Evolutionary conservation across 2,113 vertebrate species (phyloP), one percentile per base, ranked within the genome.

Genomic region (Cyanistes caeruleus): DNA sequence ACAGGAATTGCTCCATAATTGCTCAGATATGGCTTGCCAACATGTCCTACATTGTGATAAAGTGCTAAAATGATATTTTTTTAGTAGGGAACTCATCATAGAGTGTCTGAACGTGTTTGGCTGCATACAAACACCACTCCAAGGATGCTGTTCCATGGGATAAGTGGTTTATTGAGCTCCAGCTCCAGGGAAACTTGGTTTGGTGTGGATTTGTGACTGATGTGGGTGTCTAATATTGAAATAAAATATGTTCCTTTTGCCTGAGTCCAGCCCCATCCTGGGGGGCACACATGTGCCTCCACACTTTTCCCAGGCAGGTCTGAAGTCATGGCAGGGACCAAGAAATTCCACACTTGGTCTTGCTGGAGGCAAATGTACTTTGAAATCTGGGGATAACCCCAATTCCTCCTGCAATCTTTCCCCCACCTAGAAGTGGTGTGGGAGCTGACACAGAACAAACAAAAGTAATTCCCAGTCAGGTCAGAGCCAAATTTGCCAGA

Each of bases 391-490:
- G 15, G 52, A 73, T 27, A n/a, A 58, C 13, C 28, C n/a, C 5
- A 58, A 2, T 51, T 80, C 31, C 39, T 84, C 31, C 52, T 65
- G 43, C 41, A 44, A 5, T 23, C 8, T 30, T 51, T 44, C 23
- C 43, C 39, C 18, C 8, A 4, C 24, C n/a, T 28, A 14, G 43
- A 79, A 12, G 17, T 13, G 12, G 5, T n/a, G 6, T 43, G 64
- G 67, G 28, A 93, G 9, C 51, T 73, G 22, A 31, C 7, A 43
- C 5, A 22, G 7, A 79, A 21, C 20, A 43, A 46, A 27, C 4
- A 51, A 30, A 24, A 48, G 3, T 5, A 25, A 20, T 33, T 63
- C 28, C 17, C 20, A 5, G 0, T 6, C 0, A 0, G 16, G 15
- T 37, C 56, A 37, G 22, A 59, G 33, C 11, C 1, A 0, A 28